A percentile compares a stretch with the other conserved stretches of the same genome.
Conservation (phyloP, 2,797 vertebrate genomes). For the Ibycter americanus region DNA sequence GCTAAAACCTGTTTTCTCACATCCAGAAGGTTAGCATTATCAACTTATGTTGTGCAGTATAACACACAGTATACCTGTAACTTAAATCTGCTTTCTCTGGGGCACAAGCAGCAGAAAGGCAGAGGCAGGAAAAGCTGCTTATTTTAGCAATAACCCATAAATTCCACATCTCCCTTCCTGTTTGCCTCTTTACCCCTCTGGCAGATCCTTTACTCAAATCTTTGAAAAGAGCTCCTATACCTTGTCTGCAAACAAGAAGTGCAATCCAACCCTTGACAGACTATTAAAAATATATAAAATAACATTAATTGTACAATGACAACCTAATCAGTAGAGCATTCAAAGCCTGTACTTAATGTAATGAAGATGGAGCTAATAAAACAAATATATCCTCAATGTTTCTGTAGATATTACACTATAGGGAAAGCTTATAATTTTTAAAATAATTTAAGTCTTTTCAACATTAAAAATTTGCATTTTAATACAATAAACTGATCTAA, state of each 20-base stretch:
- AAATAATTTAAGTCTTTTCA: neutral
- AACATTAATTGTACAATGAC: neutral
- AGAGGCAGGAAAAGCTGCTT: neutral
- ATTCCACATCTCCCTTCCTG: neutral
- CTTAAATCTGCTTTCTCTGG: neutral
- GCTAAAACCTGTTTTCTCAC: neutral
- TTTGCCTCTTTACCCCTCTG: neutral
- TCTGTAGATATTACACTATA: neutral
- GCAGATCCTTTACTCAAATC: neutral
- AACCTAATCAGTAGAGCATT: neutral
- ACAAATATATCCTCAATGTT: neutral
- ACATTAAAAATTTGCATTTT: neutral
- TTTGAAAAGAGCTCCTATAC: neutral
- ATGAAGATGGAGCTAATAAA: neutral
- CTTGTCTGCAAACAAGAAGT: neutral
- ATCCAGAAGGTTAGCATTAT: neutral
- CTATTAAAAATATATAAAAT: neutral
- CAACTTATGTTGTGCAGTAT: neutral
- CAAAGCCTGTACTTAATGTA: neutral
- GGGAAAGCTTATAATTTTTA: neutral
- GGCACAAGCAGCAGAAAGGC: neutral
- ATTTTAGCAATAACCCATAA: neutral
- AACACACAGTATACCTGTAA: neutral
- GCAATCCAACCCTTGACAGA: neutral
- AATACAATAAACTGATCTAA: neutral